phyloP scores from a whole-genome alignment of 2,113 vertebrate genomes.

The Oncorhynchus gorbuscha region DNA sequence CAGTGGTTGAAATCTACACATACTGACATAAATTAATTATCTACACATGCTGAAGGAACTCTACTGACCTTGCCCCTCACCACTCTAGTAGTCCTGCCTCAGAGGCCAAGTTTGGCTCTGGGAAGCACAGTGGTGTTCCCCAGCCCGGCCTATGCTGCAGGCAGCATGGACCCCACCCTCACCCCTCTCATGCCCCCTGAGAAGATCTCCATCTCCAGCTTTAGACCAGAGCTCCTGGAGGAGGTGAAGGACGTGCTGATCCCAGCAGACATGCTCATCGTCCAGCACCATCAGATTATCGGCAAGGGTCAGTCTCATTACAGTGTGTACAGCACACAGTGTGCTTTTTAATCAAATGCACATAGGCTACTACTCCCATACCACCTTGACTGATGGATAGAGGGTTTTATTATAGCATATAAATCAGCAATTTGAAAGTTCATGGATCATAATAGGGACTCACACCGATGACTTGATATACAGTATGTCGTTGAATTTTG shows the following conservation, averaged over 20 bases:
- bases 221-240: constrained; percentile 81
- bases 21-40: background rate
- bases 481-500: background rate
- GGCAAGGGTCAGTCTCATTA: constrained; percentile 81
- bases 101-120: background rate
- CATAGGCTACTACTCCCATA: background rate
- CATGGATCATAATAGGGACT: too few species aligned
- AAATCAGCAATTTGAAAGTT: background rate
- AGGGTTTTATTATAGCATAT: background rate
- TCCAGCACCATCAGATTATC: constrained; percentile 85
- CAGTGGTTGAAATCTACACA: background rate
- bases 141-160: constrained; percentile 54
- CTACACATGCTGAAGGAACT: too few species aligned
- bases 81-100: constrained; percentile 29
- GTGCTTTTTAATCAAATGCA: too few species aligned
- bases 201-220: constrained; percentile 81
- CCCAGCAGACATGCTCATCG: constrained; percentile 80
- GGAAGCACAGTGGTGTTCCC: constrained; percentile 34
- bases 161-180: constrained; percentile 61
- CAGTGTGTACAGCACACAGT: background rate
- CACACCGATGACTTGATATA: background rate
- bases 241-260: constrained; percentile 96
- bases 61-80: too few species aligned
- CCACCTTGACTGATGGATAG: too few species aligned
- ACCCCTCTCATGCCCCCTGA: constrained; percentile 79